Conservation (phyloP, 2,888 invertebrate species). For the Nephrocerus scutellatus region DNA sequence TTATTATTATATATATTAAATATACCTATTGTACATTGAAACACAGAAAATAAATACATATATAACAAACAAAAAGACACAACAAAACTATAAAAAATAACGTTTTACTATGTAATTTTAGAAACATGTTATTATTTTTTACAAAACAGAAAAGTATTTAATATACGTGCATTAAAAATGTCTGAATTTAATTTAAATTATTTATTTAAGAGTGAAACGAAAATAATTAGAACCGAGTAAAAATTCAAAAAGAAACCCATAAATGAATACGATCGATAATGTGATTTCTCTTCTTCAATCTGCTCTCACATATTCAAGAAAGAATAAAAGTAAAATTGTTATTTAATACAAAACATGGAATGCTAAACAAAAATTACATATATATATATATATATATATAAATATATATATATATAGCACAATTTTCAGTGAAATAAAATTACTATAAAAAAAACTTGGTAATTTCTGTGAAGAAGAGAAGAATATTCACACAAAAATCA, state of each 20-base stretch:
- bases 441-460: constrained; percentile 11
- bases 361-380: neutral
- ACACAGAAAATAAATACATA: constrained; percentile 25
- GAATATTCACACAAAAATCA: constrained; percentile 10
- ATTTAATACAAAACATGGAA: neutral
- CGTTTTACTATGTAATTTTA: no score
- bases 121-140: no score
- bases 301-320: neutral
- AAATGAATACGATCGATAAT: neutral
- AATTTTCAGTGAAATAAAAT: constrained; percentile 19
- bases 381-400: constrained; percentile 12
- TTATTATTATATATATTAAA: no score
- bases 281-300: neutral
- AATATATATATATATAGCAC: constrained; percentile 21
- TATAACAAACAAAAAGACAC: no score
- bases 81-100: no score
- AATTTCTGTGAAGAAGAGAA: neutral
- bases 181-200: constrained; percentile 1
- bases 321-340: neutral
- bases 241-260: neutral
- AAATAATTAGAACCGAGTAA: neutral
- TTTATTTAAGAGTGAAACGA: neutral
- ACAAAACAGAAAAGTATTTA: no score
- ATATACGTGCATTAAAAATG: no score
- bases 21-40: no score